Conservation (phyloP, 2,888 invertebrate genomes). For the Microctonus brassicae region DNA sequence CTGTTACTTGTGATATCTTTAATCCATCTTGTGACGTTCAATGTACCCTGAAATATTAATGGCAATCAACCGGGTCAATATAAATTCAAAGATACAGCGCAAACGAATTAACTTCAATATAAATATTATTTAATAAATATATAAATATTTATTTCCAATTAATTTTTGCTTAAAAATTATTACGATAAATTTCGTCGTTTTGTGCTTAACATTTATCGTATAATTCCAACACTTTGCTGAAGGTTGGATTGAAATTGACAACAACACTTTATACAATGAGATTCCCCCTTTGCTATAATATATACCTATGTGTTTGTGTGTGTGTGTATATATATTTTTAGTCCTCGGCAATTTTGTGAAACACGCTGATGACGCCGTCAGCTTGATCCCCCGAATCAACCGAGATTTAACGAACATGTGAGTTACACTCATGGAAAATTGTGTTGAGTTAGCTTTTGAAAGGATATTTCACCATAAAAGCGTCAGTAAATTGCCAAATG, state of each 20-base stretch:
- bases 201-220: too few relatives aligned
- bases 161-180: too few relatives aligned
- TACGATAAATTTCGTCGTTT: too few relatives aligned
- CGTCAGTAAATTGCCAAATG: too few relatives aligned
- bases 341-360: not conserved
- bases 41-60: too few relatives aligned
- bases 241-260: not conserved
- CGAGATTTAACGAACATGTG: constrained; percentile 40
- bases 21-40: not conserved
- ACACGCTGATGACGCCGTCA: not conserved
- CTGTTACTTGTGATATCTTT: not conserved
- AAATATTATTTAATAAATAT: too few relatives aligned
- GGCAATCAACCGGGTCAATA: too few relatives aligned
- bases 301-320: too few relatives aligned
- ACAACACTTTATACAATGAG: not conserved
- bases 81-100: not conserved
- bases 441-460: constrained; percentile 41
- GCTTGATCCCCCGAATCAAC: constrained; percentile 35
- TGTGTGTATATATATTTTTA: not conserved
- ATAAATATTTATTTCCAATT: too few relatives aligned
- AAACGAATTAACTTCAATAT: not conserved
- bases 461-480: too few relatives aligned
- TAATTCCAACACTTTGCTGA: not conserved
- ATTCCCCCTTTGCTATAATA: not conserved
- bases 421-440: constrained; percentile 39